Conservation (phyloP, 1,140 invertebrate genomes). For the Pectinophora gossypiella region DNA sequence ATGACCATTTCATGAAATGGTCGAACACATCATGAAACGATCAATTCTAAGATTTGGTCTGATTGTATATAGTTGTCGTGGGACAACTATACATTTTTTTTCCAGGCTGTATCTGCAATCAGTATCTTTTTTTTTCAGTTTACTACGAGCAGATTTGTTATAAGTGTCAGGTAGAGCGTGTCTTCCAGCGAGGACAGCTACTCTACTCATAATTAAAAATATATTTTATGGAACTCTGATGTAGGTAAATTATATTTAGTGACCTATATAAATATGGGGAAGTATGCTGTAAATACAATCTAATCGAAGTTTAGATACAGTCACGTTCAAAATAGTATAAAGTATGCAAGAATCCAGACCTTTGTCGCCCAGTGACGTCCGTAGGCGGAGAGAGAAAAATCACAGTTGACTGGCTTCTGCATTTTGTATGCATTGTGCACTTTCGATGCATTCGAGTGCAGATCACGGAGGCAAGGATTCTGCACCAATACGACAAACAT, state of each 20-base stretch:
- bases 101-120: no score
- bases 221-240: not conserved
- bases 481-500: slow-evolving; percentile 51
- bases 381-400: slow-evolving; percentile 44
- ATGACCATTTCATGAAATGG: no score
- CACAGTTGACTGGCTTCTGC: slow-evolving; percentile 41
- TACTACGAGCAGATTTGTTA: no score
- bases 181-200: no score
- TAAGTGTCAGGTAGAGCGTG: no score
- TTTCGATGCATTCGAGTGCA: slow-evolving; percentile 31
- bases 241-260: not conserved
- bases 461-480: slow-evolving; percentile 29
- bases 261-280: not conserved
- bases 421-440: slow-evolving; percentile 58
- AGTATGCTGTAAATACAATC: not conserved
- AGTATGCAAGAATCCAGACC: slow-evolving; percentile 38
- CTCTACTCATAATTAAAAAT: no score
- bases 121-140: no score
- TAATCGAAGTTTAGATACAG: slow-evolving; percentile 2
- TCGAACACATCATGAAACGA: no score
- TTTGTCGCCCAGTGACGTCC: slow-evolving; percentile 31
- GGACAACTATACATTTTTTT: no score
- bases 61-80: no score
- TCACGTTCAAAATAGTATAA: slow-evolving; percentile 22
- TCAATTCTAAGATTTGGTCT: no score